These are phyloP conservation scores for Odontesthes bonariensis DNA, from an alignment of 2,113 vertebrate genomes.

Conservation along the genomic window DNA sequence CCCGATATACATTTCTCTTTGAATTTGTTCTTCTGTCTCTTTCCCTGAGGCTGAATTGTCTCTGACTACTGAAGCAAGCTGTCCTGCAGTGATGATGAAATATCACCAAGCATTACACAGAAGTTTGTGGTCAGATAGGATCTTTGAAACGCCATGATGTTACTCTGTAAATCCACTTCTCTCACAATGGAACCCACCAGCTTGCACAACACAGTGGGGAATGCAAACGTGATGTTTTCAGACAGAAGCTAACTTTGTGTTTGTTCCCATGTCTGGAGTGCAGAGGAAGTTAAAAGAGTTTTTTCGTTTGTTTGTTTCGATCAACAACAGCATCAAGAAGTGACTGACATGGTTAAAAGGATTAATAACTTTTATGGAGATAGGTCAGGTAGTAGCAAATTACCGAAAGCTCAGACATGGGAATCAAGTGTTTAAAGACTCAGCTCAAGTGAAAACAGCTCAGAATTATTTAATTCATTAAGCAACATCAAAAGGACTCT, in stretches of 20 bases:
- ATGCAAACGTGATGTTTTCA: conserved; percentile 24
- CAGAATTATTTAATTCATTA: conserved; percentile 62
- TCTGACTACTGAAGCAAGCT: conserved; percentile 26
- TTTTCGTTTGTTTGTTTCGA: conserved; percentile 13
- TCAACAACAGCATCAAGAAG: conserved; percentile 9
- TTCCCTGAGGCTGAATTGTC: conserved; percentile 16
- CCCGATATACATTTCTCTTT: conserved; percentile 1
- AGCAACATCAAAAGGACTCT: conserved; percentile 54
- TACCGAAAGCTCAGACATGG: conserved; percentile 24
- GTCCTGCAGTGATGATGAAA: conserved; percentile 44
- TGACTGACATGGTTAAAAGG: conserved; percentile 16
- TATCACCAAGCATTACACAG: neutral
- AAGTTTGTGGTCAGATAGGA: conserved; percentile 19
- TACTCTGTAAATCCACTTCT: conserved; percentile 39
- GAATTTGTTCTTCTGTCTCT: conserved; percentile 22
- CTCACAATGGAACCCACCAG: conserved; percentile 12
- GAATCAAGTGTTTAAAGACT: conserved; percentile 38
- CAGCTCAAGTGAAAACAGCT: conserved; percentile 41
- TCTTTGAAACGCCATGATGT: conserved; percentile 44
- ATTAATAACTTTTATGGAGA: conserved; percentile 20
- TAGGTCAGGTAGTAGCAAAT: conserved; percentile 21
- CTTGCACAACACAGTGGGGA: conserved; percentile 37
- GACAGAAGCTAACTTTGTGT: neutral
- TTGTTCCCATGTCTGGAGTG: neutral
- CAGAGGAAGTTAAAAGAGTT: neutral